Percentiles rank a stretch among this genome's conserved stretches.
Evolutionary conservation across 2,888 invertebrate species (phyloP).

Genomic region (Catocala nupta): DNA sequence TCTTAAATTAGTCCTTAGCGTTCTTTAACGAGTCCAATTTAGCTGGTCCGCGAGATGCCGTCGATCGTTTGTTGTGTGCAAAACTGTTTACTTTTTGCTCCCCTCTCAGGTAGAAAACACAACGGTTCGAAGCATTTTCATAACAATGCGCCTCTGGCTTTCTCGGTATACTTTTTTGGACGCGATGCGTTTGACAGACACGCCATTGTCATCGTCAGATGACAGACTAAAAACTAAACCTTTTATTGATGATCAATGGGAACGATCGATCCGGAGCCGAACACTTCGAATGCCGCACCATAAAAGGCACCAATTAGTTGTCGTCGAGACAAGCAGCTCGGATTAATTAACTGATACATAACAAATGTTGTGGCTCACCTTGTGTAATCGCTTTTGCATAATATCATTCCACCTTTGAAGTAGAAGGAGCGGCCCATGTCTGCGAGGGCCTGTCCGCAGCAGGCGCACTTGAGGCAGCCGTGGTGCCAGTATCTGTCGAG

Average conservation of each 20-base stretch:
- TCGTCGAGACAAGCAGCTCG: slow-evolving; percentile 46
- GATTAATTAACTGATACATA: slow-evolving; percentile 48
- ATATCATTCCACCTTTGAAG: slow-evolving; percentile 97
- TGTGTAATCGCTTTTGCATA: slow-evolving; percentile 98
- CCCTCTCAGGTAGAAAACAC: slow-evolving; percentile 82
- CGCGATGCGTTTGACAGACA: slow-evolving; percentile 81
- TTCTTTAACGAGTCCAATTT: slow-evolving; percentile 81
- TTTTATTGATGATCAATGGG: slow-evolving; percentile 79
- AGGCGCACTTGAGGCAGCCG: slow-evolving; percentile 97
- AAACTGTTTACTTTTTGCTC: slow-evolving; percentile 80
- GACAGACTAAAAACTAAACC: slow-evolving; percentile 79
- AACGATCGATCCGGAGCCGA: slow-evolving; percentile 70
- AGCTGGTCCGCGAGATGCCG: slow-evolving; percentile 71
- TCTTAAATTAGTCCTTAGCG: slow-evolving; percentile 81
- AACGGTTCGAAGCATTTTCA: slow-evolving; percentile 83
- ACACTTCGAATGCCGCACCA: slow-evolving; percentile 65
- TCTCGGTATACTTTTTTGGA: slow-evolving; percentile 81
- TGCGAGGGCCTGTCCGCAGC: slow-evolving; percentile 95
- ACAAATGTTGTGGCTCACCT: slow-evolving; percentile 89
- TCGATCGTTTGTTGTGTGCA: slow-evolving; percentile 77
- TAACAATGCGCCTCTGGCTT: slow-evolving; percentile 85
- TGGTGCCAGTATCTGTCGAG: slow-evolving; percentile 99
- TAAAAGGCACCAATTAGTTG: slow-evolving; percentile 74
- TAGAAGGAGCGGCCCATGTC: slow-evolving; percentile 97
- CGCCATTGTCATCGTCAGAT: slow-evolving; percentile 85